Percentiles rank a stretch among this genome's conserved stretches.
Evolutionary conservation across 2,797 vertebrate genomes (phyloP).

Genomic region (Cirrhinus mrigala): DNA sequence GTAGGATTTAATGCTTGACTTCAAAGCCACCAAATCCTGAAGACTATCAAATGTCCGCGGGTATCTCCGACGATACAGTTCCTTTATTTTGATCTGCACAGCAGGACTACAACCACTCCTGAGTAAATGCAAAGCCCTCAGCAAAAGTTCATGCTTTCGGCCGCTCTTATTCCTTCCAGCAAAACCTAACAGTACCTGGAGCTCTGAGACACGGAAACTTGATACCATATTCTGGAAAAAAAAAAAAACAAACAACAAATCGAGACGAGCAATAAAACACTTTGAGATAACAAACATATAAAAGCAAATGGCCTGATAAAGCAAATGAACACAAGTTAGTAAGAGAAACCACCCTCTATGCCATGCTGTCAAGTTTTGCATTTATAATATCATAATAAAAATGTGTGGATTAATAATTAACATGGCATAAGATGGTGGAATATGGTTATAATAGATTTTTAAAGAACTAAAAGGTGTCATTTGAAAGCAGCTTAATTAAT

Average conservation of each 20-base stretch:
- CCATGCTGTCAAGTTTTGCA: neutral
- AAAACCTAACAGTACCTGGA: constrained; percentile 89
- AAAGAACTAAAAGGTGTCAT: neutral
- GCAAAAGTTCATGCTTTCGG: constrained; percentile 87
- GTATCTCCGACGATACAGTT: constrained; percentile 83
- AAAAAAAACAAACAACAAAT: constrained; percentile 37
- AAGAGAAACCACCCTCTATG: neutral
- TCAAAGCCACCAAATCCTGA: constrained; percentile 76
- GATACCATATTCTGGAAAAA: constrained; percentile 85
- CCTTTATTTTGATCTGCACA: constrained; percentile 86
- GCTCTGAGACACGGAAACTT: constrained; percentile 88
- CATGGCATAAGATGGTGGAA: constrained; percentile 11
- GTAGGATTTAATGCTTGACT: constrained; percentile 65
- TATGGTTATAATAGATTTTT: constrained; percentile 8
- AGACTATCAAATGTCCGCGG: constrained; percentile 82
- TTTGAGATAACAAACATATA: neutral
- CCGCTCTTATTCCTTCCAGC: constrained; percentile 89
- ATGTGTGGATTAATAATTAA: constrained; percentile 1
- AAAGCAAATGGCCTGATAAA: neutral
- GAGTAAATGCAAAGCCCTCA: constrained; percentile 86
- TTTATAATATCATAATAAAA: neutral
- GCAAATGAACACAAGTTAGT: neutral
- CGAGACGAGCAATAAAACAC: constrained; percentile 19
- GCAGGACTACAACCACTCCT: constrained; percentile 87
- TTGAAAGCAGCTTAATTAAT: constrained; percentile 8